Percentiles rank a stretch among this genome's conserved stretches.
These are phyloP conservation scores for Ophioninae sp. DNA, from an alignment of 2,888 invertebrate genomes.

Conservation along the genomic window DNA sequence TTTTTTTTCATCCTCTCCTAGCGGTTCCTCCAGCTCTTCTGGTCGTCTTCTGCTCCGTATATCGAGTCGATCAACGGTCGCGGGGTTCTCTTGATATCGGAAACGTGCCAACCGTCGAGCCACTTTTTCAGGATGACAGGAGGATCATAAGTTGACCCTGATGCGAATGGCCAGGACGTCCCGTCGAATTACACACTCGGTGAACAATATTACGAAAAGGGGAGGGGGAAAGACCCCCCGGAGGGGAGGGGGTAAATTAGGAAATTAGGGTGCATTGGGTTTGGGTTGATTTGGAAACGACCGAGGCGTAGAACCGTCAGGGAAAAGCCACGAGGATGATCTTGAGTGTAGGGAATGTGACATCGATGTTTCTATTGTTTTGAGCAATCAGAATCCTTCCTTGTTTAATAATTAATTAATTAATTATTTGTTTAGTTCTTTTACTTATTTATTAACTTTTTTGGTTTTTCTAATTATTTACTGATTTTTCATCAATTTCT, in stretches of 20 bases:
- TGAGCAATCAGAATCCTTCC: no score
- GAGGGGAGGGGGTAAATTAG: neutral
- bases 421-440: no score
- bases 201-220: neutral
- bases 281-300: neutral
- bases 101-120: neutral
- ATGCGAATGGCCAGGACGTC: neutral
- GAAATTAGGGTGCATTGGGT: neutral
- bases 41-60: neutral
- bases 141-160: neutral
- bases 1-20: conserved; percentile 10
- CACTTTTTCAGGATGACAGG: neutral
- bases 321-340: no score
- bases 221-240: neutral
- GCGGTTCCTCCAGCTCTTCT: neutral
- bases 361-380: no score
- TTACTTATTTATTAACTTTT: no score
- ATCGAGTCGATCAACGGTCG: neutral
- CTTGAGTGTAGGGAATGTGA: no score
- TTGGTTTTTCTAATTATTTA: no score
- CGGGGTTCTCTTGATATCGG: neutral
- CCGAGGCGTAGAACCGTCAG: no score
- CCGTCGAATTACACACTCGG: neutral
- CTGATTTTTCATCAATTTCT: no score
- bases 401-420: no score